Base-by-base conservation (phyloP, 1,140 invertebrate species). In the Drosophila orosa region DNA sequence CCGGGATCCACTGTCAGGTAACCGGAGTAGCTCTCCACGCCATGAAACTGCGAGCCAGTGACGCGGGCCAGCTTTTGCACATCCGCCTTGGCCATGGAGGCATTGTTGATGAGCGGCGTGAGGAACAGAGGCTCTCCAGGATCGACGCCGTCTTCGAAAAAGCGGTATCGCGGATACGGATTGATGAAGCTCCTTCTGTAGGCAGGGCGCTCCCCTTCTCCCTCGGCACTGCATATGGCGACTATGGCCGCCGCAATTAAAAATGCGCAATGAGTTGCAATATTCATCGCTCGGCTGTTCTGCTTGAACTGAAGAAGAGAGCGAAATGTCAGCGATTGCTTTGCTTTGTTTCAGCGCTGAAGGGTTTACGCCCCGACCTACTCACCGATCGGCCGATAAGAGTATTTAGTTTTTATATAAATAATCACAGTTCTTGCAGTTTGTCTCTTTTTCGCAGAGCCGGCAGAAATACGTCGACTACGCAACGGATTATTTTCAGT, bases 1-100 rank as follows among this genome's bases (percentile, higher is more conserved):
- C 94, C 85, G 74, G 95, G 94, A 79, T 97, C 96, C 5, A 97
- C 95, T 1, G 95, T 96, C 9, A 97, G 92, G 77, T 94, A 96
- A 2, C 96, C 96, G 93, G 91, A 35, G 66, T 91, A 92, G 56
- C 91, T 92, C 44, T 91, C 66, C 1, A 92, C 78, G 6, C 79
- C 77, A 29, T 82, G 81, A 37, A 89, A 92, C 48, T 89, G 83
- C 3, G 55, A 37, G 3, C 75, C 82, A 0, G 31, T 3, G 7
- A 92, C 91, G 0, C 73, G 65, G 0, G 91, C 89, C 63, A 80
- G 44, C 29, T 80, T 12, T 13, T 77, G 82, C 24, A 91, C 81
- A 2, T 85, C 29, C 1, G 69, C 10, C 13, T 35, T 78, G 5
- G 67, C 27, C 17, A 91, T 27, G 3, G 72, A 78, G 0, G 17